Evolutionary conservation across 2,888 invertebrate species (phyloP).

Genomic region (Leucoma salicis): DNA sequence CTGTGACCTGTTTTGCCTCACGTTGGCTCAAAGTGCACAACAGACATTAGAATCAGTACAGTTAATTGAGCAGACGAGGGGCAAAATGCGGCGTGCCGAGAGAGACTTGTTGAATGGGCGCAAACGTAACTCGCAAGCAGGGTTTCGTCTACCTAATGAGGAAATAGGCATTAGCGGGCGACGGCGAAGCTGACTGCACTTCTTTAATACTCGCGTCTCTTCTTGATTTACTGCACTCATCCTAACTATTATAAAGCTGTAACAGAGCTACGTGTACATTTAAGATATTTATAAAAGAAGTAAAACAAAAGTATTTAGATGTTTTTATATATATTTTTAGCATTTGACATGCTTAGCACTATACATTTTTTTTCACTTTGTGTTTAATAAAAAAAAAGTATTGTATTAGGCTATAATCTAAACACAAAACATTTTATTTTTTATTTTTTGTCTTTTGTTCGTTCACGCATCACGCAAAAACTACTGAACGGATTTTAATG

Average conservation of each 20-base stretch:
- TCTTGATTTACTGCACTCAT: constrained; percentile 25
- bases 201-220: constrained; percentile 52
- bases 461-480: no score
- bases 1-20: background rate
- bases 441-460: no score
- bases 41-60: background rate
- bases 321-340: no score
- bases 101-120: constrained; percentile 60
- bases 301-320: no score
- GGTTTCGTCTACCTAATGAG: constrained; percentile 69
- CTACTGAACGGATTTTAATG: no score
- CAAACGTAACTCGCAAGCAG: constrained; percentile 48
- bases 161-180: constrained; percentile 79
- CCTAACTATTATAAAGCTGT: background rate
- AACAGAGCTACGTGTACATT: no score
- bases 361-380: no score
- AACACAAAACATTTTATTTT: no score
- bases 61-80: background rate
- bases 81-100: constrained; percentile 2
- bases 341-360: no score
- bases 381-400: no score
- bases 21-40: background rate
- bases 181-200: constrained; percentile 67
- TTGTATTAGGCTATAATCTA: no score
- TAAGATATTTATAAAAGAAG: no score